Evolutionary conservation across 2,888 invertebrate species (phyloP).

Genomic region (Craniophora ligustri): DNA sequence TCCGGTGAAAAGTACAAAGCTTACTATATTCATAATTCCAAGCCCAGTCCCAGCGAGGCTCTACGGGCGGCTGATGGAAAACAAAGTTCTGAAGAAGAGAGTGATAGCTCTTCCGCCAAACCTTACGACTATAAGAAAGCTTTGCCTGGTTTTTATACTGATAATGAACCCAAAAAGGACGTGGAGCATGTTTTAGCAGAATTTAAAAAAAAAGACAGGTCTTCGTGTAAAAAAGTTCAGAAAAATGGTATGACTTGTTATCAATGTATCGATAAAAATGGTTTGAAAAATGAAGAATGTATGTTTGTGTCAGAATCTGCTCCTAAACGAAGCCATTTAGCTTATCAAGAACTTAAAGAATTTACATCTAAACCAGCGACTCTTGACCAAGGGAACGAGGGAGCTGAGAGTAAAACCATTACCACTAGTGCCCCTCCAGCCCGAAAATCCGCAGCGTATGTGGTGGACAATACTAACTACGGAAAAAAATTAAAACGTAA

Average conservation of each 20-base stretch:
- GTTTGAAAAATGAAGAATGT: constrained; percentile 93
- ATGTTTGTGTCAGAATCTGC: constrained; percentile 92
- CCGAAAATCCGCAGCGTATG: constrained; percentile 78
- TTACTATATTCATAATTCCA: constrained; percentile 77
- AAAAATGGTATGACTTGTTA: constrained; percentile 94
- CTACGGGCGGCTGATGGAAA: constrained; percentile 70
- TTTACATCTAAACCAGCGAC: constrained; percentile 85
- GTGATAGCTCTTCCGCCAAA: constrained; percentile 66
- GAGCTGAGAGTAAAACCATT: constrained; percentile 79
- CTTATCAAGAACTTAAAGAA: constrained; percentile 91
- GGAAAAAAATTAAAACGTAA: constrained; percentile 82
- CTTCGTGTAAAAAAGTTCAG: constrained; percentile 91
- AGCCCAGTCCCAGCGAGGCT: constrained; percentile 78
- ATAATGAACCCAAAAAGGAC: constrained; percentile 89
- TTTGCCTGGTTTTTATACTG: constrained; percentile 84
- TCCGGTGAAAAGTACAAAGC: constrained; percentile 78
- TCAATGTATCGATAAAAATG: constrained; percentile 91
- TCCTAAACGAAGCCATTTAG: constrained; percentile 90
- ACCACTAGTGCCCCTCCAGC: constrained; percentile 74
- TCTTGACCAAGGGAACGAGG: constrained; percentile 71
- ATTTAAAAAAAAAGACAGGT: constrained; percentile 92
- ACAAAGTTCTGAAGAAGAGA: constrained; percentile 76
- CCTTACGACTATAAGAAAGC: constrained; percentile 84
- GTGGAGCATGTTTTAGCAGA: constrained; percentile 92
- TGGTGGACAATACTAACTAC: constrained; percentile 74